These are phyloP conservation scores for Megastigmus dorsalis DNA, from an alignment of 2,888 invertebrate genomes.

Conservation along the genomic window DNA sequence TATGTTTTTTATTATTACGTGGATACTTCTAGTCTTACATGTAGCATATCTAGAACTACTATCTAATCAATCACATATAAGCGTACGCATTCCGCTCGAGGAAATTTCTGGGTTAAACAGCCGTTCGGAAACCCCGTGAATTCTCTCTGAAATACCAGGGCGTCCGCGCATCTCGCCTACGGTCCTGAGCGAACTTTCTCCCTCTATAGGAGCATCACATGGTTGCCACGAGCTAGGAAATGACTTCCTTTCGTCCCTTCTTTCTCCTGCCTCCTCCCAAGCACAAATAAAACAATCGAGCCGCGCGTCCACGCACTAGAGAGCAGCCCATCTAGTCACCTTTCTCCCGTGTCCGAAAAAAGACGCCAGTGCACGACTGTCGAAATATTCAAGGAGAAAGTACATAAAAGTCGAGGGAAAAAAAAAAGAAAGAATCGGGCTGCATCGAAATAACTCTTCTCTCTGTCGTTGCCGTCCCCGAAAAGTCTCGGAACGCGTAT, in stretches of 20 bases:
- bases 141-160: background rate
- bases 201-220: conserved; percentile 19
- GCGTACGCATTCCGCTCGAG: background rate
- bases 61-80: too few species aligned
- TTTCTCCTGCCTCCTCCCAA: background rate
- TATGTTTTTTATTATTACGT: too few species aligned
- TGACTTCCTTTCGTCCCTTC: background rate
- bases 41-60: too few species aligned
- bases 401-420: background rate
- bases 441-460: too few species aligned
- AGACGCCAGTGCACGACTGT: background rate
- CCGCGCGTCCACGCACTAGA: background rate
- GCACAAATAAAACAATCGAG: conserved; percentile 2
- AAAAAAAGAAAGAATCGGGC: background rate
- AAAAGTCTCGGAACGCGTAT: too few species aligned
- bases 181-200: conserved; percentile 6
- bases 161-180: background rate
- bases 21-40: too few species aligned
- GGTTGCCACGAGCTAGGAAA: conserved; percentile 16
- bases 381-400: background rate
- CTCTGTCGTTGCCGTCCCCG: background rate
- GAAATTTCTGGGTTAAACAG: background rate
- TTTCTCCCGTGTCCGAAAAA: background rate
- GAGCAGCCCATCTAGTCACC: background rate
- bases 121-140: too few species aligned